phyloP scores from a whole-genome alignment of 1,140 invertebrate species.

The Oryctes rhinoceros region DNA sequence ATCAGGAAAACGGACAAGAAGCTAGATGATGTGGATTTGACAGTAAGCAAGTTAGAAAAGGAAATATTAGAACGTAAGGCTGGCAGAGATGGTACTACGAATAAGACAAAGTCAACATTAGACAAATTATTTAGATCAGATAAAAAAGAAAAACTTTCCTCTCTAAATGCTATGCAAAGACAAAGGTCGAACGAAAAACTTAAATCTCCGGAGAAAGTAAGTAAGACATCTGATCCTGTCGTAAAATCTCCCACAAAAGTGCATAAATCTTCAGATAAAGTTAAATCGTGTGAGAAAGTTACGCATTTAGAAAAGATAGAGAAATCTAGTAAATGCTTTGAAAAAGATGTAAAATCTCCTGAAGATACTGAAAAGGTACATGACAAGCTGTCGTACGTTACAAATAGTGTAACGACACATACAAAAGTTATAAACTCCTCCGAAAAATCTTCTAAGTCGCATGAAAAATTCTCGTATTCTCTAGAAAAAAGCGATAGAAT shows the following conservation, averaged over 20 bases:
- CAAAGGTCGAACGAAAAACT: conserved; percentile 26
- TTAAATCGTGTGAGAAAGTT: conserved; percentile 34
- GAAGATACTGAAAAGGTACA: neutral
- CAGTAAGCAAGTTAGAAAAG: conserved; percentile 63
- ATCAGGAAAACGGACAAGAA: conserved; percentile 77
- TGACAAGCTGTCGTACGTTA: neutral
- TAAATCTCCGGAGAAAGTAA: conserved; percentile 32
- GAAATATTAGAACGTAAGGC: conserved; percentile 67
- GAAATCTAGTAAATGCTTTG: neutral
- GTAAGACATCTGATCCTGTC: conserved; percentile 27
- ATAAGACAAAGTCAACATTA: conserved; percentile 62
- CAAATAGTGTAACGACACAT: neutral
- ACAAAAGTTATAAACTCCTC: neutral
- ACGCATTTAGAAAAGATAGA: conserved; percentile 17
- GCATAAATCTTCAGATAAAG: conserved; percentile 39
- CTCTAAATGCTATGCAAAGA: conserved; percentile 42
- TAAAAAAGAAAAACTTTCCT: conserved; percentile 51
- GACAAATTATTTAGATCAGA: conserved; percentile 65
- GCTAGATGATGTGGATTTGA: conserved; percentile 61
- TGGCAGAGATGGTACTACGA: conserved; percentile 60
- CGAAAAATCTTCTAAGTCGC: conserved; percentile 44
- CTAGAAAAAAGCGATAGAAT: conserved; percentile 25
- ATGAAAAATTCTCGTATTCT: conserved; percentile 44
- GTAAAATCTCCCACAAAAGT: conserved; percentile 43
- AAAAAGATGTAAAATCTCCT: conserved; percentile 24